Percentiles rank a stretch among this genome's conserved stretches.
Conservation (phyloP, 2,113 vertebrate species). For the Corythoichthys haematopterus region DNA sequence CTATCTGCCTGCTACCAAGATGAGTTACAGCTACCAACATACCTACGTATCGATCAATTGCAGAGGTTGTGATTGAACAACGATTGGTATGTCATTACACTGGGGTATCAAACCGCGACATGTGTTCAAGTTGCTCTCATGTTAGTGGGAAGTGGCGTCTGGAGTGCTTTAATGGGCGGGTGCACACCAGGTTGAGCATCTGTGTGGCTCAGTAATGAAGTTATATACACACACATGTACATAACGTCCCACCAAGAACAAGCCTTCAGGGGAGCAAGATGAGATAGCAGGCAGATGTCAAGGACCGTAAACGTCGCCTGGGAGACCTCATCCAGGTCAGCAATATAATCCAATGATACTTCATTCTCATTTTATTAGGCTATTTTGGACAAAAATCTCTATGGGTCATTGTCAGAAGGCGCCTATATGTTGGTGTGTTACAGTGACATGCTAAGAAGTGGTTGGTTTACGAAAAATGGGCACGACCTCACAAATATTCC, state of each 20-base stretch:
- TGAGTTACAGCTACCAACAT: not conserved
- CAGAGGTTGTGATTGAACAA: not conserved
- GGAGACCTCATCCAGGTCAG: slow-evolving; percentile 4
- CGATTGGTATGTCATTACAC: slow-evolving; percentile 15
- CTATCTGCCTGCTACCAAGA: not conserved
- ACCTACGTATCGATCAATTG: not conserved
- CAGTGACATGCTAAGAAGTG: not conserved
- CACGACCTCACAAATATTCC: no score
- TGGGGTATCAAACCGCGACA: slow-evolving; percentile 5
- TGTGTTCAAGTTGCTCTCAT: slow-evolving; percentile 5
- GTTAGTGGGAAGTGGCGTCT: slow-evolving; percentile 8
- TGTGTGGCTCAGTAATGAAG: slow-evolving; percentile 10
- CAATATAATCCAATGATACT: not conserved
- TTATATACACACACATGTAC: slow-evolving; percentile 1
- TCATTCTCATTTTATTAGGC: not conserved
- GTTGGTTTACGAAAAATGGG: not conserved
- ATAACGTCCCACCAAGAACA: not conserved
- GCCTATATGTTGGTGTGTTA: not conserved
- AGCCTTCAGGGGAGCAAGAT: not conserved
- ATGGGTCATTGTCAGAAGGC: not conserved
- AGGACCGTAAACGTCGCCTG: slow-evolving; percentile 9
- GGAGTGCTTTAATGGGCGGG: slow-evolving; percentile 14
- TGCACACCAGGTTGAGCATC: not conserved
- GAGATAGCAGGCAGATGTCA: slow-evolving; percentile 22
- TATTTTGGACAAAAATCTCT: not conserved